phyloP scores from a whole-genome alignment of 2,797 vertebrate genomes.

The Thripadectes ignobilis region DNA sequence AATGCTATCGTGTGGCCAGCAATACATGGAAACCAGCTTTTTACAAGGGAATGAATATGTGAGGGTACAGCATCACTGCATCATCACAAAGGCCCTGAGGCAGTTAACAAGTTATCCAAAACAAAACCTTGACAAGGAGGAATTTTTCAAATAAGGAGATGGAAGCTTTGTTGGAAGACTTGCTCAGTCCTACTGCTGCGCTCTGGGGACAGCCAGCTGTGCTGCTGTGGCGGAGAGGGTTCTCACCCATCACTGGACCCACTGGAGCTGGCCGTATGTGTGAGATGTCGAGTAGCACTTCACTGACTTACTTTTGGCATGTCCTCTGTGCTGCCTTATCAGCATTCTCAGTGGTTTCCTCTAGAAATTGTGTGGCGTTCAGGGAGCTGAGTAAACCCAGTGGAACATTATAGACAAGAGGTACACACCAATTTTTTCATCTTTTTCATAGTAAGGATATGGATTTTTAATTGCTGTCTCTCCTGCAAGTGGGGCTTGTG shows the following conservation, averaged over 20 bases:
- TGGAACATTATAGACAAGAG: background rate
- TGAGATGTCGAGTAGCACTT: slow-evolving; percentile 23
- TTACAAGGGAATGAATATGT: background rate
- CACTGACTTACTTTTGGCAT: background rate
- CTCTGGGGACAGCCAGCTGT: background rate
- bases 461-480: slow-evolving; percentile 3
- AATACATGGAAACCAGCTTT: background rate
- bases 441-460: background rate
- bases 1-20: background rate
- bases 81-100: background rate
- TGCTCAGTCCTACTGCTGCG: background rate
- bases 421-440: background rate
- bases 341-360: slow-evolving; percentile 57
- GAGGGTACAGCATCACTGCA: background rate
- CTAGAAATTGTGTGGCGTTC: background rate
- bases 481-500: background rate
- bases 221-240: background rate
- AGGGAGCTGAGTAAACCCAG: background rate
- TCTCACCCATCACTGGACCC: background rate
- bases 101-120: background rate
- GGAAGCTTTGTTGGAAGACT: background rate
- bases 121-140: background rate
- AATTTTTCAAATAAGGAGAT: background rate
- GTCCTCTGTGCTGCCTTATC: slow-evolving; percentile 24
- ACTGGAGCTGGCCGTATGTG: background rate